Evolutionary conservation across 1,140 invertebrate genomes (phyloP).

Genomic region (Meteorus sp.): DNA sequence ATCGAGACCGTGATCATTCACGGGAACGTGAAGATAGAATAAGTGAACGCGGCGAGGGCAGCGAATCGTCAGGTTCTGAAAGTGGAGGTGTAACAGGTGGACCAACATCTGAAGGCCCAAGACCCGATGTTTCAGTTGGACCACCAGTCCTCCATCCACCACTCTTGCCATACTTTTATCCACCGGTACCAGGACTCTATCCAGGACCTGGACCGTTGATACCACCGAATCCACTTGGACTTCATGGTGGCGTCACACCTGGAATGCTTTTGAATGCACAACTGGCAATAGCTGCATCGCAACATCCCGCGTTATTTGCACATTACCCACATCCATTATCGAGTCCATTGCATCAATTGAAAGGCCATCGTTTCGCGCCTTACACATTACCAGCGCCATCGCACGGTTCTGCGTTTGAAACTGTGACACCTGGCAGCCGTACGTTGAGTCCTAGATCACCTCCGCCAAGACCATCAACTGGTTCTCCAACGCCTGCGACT

Average conservation of each 20-base stretch:
- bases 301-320: constrained; percentile 75
- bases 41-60: constrained; percentile 55
- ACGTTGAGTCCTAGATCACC: constrained; percentile 71
- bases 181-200: constrained; percentile 76
- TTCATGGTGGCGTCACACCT: constrained; percentile 68
- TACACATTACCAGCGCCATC: constrained; percentile 76
- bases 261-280: constrained; percentile 82
- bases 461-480: constrained; percentile 61
- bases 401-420: constrained; percentile 79
- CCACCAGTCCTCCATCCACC: constrained; percentile 81
- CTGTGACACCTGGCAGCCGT: constrained; percentile 72
- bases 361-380: constrained; percentile 78
- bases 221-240: constrained; percentile 66
- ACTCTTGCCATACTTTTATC: constrained; percentile 85
- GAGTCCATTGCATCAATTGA: constrained; percentile 60
- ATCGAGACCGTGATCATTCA: constrained; percentile 53
- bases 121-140: constrained; percentile 84
- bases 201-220: constrained; percentile 69
- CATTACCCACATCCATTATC: constrained; percentile 65
- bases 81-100: constrained; percentile 59
- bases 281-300: constrained; percentile 73
- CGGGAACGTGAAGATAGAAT: constrained; percentile 52
- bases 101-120: constrained; percentile 66
- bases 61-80: constrained; percentile 58
- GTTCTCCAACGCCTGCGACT: constrained; percentile 62